Base-by-base conservation (phyloP, 2,113 vertebrate genomes). In the Hucho hucho region DNA sequence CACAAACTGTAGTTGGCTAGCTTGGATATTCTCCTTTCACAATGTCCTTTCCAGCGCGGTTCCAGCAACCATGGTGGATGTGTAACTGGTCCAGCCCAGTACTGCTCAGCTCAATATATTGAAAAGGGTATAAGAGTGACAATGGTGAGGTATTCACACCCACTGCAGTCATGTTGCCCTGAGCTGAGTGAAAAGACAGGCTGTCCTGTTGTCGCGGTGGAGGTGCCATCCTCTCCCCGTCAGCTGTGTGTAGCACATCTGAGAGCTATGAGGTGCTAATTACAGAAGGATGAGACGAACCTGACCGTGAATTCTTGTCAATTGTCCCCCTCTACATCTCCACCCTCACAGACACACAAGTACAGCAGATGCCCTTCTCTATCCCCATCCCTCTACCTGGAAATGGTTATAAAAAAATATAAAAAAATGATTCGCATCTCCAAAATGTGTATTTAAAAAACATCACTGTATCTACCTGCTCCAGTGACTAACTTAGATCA, bases 231-330 rank as follows among this genome's bases (percentile, higher is more conserved):
- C 91, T 90, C 86, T 89, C 87, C 84, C 85, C 86, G 87, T 89
- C 91, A 93, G 90, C 91, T 90, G 90, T 86, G 88, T 90, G 84
- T 90, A 88, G 90, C 92, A 88, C 87, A 86, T 90, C 88, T 92
- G 90, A 93, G 91, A 93, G 86, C 83, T 85, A 88, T 83, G 80
- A 95, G 92, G 93, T 94, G 93, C 88, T 95, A 94, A 96, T 95
- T 93, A 93, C 91, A 86, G 83, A 92, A 77, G 87, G 79, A 90
- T 86, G 88, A 94, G 89, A 86, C 89, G 79, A 94, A 90, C 84
- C 81, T 92, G 83, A 13, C 80, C 68, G 84, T 81, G 87, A 86
- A 92, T 85, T 92, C 79, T 87, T 87, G 72, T 68, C 82, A 81
- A 85, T 89, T 84, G 82, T 84, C 87, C 87, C 43, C 71, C 65